Evolutionary conservation across 1,140 invertebrate genomes (phyloP).

Genomic region (Drosophila rufa): DNA sequence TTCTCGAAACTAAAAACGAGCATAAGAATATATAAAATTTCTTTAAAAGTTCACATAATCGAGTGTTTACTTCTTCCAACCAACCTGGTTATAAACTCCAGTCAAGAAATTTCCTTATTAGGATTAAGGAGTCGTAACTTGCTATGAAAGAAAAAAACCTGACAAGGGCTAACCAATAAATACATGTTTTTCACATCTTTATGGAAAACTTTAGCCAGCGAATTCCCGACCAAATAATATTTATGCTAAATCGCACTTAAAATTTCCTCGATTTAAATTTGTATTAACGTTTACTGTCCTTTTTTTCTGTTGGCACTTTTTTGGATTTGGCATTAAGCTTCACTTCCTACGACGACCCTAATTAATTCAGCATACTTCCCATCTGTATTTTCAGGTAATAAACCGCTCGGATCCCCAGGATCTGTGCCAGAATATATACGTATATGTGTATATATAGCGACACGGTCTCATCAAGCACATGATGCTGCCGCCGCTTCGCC

Average conservation of each 20-base stretch:
- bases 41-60: background rate
- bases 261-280: slow-evolving; percentile 4
- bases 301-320: background rate
- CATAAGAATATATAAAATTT: no score
- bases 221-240: background rate
- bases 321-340: slow-evolving; percentile 9
- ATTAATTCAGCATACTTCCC: slow-evolving; percentile 9
- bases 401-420: slow-evolving; percentile 6
- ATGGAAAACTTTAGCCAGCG: background rate
- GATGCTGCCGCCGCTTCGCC: slow-evolving; percentile 35
- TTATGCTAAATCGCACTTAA: slow-evolving; percentile 10
- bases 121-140: slow-evolving; percentile 10
- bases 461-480: slow-evolving; percentile 55
- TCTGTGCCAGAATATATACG: slow-evolving; percentile 1
- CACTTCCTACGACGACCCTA: slow-evolving; percentile 4
- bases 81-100: slow-evolving; percentile 3
- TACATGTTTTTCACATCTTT: slow-evolving; percentile 1
- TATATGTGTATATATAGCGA: slow-evolving; percentile 8
- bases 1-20: no score
- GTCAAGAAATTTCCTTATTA: slow-evolving; percentile 1
- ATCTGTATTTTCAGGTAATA: slow-evolving; percentile 41
- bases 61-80: background rate
- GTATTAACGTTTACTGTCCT: background rate
- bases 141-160: background rate
- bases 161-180: slow-evolving; percentile 3